Conservation (phyloP, 2,113 vertebrate species). For the Muntiacus reevesi region DNA sequence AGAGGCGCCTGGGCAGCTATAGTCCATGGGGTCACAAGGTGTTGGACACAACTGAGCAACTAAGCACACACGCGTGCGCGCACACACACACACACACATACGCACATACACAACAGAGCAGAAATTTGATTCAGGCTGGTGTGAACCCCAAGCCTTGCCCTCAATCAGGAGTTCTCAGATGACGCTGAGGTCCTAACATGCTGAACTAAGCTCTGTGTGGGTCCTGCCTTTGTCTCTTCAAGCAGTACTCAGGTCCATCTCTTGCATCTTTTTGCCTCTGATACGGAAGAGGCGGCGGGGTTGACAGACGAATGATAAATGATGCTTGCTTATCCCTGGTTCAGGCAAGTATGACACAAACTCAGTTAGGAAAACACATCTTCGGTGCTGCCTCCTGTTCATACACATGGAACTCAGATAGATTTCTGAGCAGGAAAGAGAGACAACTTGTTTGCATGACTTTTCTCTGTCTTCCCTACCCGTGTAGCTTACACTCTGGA, state of each 20-base stretch:
- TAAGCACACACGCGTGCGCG: accelerated
- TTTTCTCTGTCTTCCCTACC: too few species aligned
- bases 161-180: too few species aligned
- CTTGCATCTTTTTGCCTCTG: not conserved
- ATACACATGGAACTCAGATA: accelerated
- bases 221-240: not conserved
- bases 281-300: not conserved
- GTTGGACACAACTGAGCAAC: not conserved
- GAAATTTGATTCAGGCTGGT: not conserved
- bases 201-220: not conserved
- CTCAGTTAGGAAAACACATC: not conserved
- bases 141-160: not conserved
- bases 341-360: not conserved
- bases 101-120: not conserved
- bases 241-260: not conserved
- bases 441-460: accelerated
- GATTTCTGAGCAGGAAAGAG: not conserved
- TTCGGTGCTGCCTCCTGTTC: not conserved
- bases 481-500: accelerated
- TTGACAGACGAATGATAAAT: not conserved
- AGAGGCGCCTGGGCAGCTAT: not conserved
- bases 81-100: not conserved
- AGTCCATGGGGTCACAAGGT: not conserved
- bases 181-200: not conserved
- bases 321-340: not conserved